phyloP scores from a whole-genome alignment of 2,113 vertebrate species.

The Tetraodon nigroviridis region DNA sequence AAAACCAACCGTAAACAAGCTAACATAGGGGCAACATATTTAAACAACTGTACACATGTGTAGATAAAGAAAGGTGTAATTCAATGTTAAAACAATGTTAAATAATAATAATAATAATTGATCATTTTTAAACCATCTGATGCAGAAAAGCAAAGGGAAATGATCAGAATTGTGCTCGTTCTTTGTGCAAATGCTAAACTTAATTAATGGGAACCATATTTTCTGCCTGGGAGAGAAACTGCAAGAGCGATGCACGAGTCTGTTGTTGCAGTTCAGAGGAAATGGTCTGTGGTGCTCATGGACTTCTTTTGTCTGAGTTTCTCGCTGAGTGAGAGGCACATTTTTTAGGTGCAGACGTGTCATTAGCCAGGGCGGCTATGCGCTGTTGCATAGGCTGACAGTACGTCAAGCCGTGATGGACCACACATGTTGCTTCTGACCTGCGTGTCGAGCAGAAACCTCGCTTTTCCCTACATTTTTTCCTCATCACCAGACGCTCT shows the following conservation, averaged over 20 bases:
- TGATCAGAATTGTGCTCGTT: background rate
- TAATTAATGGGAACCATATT: constrained; percentile 15
- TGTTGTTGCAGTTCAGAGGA: constrained; percentile 22
- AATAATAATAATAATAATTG: too few species aligned
- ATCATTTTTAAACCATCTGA: constrained; percentile 5
- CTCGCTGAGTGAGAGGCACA: constrained; percentile 20
- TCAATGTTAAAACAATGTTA: background rate
- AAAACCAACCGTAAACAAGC: background rate
- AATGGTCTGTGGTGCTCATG: constrained; percentile 22
- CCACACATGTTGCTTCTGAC: constrained; percentile 53
- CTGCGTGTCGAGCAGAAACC: constrained; percentile 24
- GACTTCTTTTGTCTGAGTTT: constrained; percentile 36
- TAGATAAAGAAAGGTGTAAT: background rate
- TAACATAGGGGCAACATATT: background rate
- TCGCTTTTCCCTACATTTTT: constrained; percentile 9
- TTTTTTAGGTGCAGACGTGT: constrained; percentile 24
- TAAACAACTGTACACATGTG: background rate
- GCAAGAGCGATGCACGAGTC: constrained; percentile 22
- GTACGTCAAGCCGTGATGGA: constrained; percentile 36
- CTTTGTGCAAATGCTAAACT: background rate
- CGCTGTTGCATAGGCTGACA: constrained; percentile 13
- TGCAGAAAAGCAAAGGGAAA: background rate
- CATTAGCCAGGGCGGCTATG: constrained; percentile 35
- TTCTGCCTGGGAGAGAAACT: constrained; percentile 10
- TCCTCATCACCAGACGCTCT: constrained; percentile 24